These are phyloP conservation scores for Ennomos erosarius DNA, from an alignment of 2,888 invertebrate species.

Conservation along the genomic window DNA sequence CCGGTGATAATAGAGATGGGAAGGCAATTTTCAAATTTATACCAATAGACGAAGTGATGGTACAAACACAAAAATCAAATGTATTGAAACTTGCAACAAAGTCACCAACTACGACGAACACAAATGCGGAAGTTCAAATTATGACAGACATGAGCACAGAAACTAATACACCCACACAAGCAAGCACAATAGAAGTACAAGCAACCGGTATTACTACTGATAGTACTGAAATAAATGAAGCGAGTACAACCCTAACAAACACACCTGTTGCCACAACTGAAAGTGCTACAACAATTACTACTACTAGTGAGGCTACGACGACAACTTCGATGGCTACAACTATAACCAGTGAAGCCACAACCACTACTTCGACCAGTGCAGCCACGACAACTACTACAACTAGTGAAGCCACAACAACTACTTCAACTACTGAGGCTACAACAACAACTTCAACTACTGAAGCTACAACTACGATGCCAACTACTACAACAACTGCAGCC, in stretches of 20 bases:
- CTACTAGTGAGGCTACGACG: conserved; percentile 19
- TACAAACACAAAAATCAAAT: conserved; percentile 70
- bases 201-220: conserved; percentile 46
- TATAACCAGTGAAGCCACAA: conserved; percentile 38
- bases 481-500: conserved; percentile 37
- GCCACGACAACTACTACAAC: conserved; percentile 8
- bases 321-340: conserved; percentile 28
- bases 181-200: conserved; percentile 49
- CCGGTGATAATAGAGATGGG: conserved; percentile 67
- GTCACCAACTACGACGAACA: conserved; percentile 56
- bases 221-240: conserved; percentile 33
- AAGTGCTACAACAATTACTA: conserved; percentile 32
- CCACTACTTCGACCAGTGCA: conserved; percentile 44
- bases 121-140: conserved; percentile 56
- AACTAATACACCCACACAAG: conserved; percentile 45
- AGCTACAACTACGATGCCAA: conserved; percentile 18
- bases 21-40: conserved; percentile 78
- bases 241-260: conserved; percentile 21
- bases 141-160: conserved; percentile 61
- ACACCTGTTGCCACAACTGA: conserved; percentile 43
- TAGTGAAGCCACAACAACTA: conserved; percentile 31
- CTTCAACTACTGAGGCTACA: conserved; percentile 37
- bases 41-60: conserved; percentile 77
- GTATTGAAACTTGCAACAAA: conserved; percentile 74
- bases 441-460: conserved; percentile 15